Evolutionary conservation across 2,113 vertebrate species (phyloP), one percentile per base, ranked within the genome.

Genomic region (Bambusicola thoracicus): DNA sequence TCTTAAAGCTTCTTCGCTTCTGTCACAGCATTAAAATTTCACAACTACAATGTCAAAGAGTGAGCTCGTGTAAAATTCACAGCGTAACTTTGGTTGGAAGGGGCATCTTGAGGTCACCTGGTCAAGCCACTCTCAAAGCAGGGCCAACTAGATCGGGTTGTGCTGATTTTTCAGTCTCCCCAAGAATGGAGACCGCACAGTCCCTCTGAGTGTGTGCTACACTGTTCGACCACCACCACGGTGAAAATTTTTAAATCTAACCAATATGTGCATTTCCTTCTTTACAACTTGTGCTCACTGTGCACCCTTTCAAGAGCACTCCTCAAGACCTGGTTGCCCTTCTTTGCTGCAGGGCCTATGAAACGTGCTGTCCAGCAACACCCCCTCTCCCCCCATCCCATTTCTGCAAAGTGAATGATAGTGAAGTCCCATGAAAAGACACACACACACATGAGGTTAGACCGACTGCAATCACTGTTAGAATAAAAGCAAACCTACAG

Each of bases 11-110:
- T 85, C 82, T 87, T 87, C 80, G n/a, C 63, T 87, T 92, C 36
- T 72, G 65, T 72, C 82, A 88, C 82, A 88, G 82, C 59, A 90
- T 81, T 89, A 81, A 95, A 43, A 81, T 90, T 92, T 95, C 80
- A 87, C 56, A 77, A 75, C 69, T 85, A 76, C 32, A 21, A 6
- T 86, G 82, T 90, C 85, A 86, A 94, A 81, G 56, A 83, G 59
- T 67, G 24, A 53, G 65, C 41, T 73, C 78, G 66, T 76, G 80
- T 81, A 90, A 85, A 91, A 67, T 59, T 32, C 73, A 67, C 59
- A 43, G 41, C 51, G 46, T 55, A 83, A 86, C 92, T 94, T 78
- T 67, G 65, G 25, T 61, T 81, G 72, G 90, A 96, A 95, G 85
- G 41, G 72, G 90, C 73, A 77, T 87, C 76, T 75, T 61, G 73